Evolutionary conservation across 2,113 vertebrate genomes (phyloP), one percentile per base, ranked within the genome.

Genomic region (Oryzias celebensis): DNA sequence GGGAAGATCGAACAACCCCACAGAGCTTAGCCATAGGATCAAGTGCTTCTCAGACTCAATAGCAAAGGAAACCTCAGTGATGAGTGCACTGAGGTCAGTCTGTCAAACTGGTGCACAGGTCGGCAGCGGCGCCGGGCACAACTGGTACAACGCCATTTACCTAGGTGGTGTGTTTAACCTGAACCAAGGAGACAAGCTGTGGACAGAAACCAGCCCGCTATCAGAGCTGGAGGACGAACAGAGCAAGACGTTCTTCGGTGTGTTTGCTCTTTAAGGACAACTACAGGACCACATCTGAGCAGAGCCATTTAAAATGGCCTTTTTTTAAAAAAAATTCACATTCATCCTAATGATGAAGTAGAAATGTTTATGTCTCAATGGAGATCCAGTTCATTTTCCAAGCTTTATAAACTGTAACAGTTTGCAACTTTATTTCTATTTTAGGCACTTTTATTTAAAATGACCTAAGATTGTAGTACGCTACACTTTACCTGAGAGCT

Each of bases 91-190:
- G 20, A 80, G 87, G 54, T 87, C 92, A 0, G 83, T 76, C 3
- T 93, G 91, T 45, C 79, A 86, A 10, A 67, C 16, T 28, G 23
- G 55, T 0, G 3, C 15, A 0, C 59, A 44, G 48, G 65, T 44
- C n/a, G 61, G 47, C 1, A 12, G 6, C 7, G 14, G 12, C 1
- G 47, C 6, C 0, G 80, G 69, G 0, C 50, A 75, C n/a, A 49
- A 65, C 26, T 92, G 87, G 88, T 92, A 88, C 78, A 88, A 78
- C 31, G 51, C 87, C 52, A 81, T 92, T n/a, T 92, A 93, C 52
- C 78, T 92, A 50, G 91, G 92, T 0, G 92, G 90, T 0, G 88
- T 90, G 46, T 93, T 93, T 26, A 74, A 78, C 14, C 87, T 93
- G 41, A 31, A 82, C 1, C 22, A n/a, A 7, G 90, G 88, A 0